A percentile compares a stretch with the other conserved stretches of the same genome.
Evolutionary conservation across 2,113 vertebrate genomes (phyloP).

Genomic region (Thamnophis sirtalis): DNA sequence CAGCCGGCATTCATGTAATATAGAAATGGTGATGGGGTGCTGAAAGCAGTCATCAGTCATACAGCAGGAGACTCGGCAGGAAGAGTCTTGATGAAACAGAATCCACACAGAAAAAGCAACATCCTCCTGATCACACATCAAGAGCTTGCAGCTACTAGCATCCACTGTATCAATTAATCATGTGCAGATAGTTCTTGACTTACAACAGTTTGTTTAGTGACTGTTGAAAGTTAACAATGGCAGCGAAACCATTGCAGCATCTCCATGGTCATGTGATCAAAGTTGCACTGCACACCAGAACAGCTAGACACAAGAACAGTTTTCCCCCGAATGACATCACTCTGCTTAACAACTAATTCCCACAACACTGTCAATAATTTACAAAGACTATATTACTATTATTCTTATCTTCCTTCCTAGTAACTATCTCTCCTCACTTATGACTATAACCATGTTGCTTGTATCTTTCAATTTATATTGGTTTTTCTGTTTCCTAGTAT

Average conservation of each 20-base stretch:
- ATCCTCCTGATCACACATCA: background rate
- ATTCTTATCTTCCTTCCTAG: too few relatives aligned
- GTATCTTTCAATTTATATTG: too few relatives aligned
- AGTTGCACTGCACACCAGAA: background rate
- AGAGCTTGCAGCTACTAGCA: background rate
- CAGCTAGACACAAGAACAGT: too few relatives aligned
- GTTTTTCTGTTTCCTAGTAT: too few relatives aligned
- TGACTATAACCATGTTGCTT: too few relatives aligned
- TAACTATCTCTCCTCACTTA: too few relatives aligned
- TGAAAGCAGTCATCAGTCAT: conserved; percentile 5
- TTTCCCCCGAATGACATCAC: too few relatives aligned
- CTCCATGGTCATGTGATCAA: background rate
- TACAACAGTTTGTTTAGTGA: background rate
- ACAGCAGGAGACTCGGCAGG: background rate
- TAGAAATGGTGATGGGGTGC: background rate
- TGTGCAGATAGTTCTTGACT: background rate
- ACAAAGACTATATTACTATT: too few relatives aligned
- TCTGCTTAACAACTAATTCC: too few relatives aligned
- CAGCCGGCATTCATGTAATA: background rate
- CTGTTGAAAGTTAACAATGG: background rate
- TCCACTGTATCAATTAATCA: background rate
- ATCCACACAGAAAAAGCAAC: background rate
- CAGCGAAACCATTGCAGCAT: background rate
- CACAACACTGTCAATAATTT: too few relatives aligned
- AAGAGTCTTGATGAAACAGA: background rate